Conservation (phyloP, 2,797 vertebrate species). For the Alauda arvensis region DNA sequence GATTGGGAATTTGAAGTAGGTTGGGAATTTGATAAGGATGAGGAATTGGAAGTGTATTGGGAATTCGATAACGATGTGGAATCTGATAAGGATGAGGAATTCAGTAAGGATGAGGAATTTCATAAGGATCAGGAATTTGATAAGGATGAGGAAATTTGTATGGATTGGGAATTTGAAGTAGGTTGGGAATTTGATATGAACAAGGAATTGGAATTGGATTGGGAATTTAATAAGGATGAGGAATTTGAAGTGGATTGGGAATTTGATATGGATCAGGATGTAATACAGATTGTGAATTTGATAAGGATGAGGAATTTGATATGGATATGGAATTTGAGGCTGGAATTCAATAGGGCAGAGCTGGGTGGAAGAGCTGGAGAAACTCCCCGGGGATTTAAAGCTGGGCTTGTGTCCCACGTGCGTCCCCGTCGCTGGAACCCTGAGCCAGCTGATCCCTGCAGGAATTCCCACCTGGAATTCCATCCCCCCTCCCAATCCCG, state of each 20-base stretch:
- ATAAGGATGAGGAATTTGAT: background rate
- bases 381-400: background rate
- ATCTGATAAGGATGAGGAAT: background rate
- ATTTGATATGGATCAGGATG: background rate
- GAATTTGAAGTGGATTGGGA: background rate
- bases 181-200: no score
- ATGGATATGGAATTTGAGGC: background rate
- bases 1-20: background rate
- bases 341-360: background rate
- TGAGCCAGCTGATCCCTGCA: accelerated
- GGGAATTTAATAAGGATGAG: no score
- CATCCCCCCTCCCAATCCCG: background rate
- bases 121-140: background rate
- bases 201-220: no score
- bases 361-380: background rate
- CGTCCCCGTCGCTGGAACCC: background rate
- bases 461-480: background rate
- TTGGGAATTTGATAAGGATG: background rate
- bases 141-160: accelerated
- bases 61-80: background rate
- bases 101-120: background rate
- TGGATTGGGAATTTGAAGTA: background rate
- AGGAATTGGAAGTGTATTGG: accelerated
- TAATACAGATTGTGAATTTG: background rate
- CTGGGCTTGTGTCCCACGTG: background rate